phyloP scores from a whole-genome alignment of 2,888 invertebrate genomes.

The Acanthosepion pharaonis region DNA sequence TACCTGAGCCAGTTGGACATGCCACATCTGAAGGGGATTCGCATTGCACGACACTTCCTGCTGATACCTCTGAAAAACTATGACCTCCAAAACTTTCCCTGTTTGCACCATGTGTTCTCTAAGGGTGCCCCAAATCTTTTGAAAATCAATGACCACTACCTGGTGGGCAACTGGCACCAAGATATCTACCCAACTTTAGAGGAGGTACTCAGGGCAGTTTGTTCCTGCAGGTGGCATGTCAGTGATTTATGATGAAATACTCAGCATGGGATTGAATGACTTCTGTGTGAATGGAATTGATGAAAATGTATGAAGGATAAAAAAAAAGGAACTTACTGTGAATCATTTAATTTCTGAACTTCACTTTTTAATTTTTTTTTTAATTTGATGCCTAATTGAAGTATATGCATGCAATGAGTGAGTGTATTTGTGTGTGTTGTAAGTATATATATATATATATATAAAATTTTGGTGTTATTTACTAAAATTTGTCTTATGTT shows the following conservation, averaged over 20 bases:
- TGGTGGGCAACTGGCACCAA: constrained; percentile 64
- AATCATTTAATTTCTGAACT: not conserved
- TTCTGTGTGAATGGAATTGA: not conserved
- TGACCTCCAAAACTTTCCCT: constrained; percentile 65
- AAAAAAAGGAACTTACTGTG: not conserved
- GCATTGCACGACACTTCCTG: constrained; percentile 69
- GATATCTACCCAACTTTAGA: constrained; percentile 62
- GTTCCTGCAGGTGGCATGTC: constrained; percentile 68
- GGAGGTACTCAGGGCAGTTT: constrained; percentile 66
- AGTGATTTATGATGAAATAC: constrained; percentile 51
- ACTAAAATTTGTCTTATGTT: too few relatives aligned
- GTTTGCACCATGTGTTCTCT: constrained; percentile 67
- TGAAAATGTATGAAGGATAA: not conserved
- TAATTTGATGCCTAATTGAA: not conserved
- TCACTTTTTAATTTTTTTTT: not conserved
- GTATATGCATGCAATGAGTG: not conserved
- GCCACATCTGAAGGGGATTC: constrained; percentile 65
- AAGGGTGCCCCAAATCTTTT: constrained; percentile 67
- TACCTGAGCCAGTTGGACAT: constrained; percentile 65
- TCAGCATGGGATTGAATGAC: not conserved
- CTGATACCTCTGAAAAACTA: constrained; percentile 65
- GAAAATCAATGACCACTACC: constrained; percentile 68
- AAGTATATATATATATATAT: too few relatives aligned
- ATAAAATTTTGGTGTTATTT: too few relatives aligned
- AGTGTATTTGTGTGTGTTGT: too few relatives aligned